These are phyloP conservation scores for Gallinago jamesoni DNA, from an alignment of 2,113 vertebrate species.

Conservation along the genomic window DNA sequence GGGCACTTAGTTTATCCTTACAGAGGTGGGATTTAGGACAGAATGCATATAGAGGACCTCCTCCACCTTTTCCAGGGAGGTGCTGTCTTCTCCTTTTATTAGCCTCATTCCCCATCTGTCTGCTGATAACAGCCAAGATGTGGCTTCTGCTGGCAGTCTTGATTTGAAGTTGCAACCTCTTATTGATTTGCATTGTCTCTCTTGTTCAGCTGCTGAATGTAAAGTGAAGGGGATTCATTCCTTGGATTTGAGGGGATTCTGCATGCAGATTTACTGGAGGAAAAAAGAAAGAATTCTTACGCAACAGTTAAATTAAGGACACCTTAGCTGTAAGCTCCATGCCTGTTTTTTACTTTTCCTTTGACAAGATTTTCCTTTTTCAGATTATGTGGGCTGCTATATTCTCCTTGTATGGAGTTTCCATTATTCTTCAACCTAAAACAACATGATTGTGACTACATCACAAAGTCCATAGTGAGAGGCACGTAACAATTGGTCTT, in stretches of 20 bases:
- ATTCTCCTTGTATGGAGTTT: neutral
- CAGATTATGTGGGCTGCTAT: neutral
- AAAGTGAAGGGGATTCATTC: neutral
- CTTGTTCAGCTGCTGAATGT: neutral
- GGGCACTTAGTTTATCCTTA: neutral
- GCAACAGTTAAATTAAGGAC: neutral
- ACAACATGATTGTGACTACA: fast-evolving
- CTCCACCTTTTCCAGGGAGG: neutral
- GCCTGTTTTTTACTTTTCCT: neutral
- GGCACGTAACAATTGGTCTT: neutral
- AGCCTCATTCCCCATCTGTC: neutral
- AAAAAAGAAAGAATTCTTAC: neutral
- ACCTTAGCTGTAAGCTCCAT: neutral
- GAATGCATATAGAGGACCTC: neutral
- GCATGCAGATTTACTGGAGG: neutral
- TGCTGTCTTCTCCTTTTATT: neutral
- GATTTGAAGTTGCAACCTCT: neutral
- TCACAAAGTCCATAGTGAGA: neutral
- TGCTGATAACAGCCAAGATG: neutral
- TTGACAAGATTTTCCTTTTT: neutral
- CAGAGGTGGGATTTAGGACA: neutral
- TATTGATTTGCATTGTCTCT: neutral
- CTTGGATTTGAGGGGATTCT: neutral
- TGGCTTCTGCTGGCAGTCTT: neutral
- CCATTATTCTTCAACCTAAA: neutral